These are phyloP conservation scores for Charaxes varanes DNA, from an alignment of 1,140 invertebrate genomes.

Conservation along the genomic window DNA sequence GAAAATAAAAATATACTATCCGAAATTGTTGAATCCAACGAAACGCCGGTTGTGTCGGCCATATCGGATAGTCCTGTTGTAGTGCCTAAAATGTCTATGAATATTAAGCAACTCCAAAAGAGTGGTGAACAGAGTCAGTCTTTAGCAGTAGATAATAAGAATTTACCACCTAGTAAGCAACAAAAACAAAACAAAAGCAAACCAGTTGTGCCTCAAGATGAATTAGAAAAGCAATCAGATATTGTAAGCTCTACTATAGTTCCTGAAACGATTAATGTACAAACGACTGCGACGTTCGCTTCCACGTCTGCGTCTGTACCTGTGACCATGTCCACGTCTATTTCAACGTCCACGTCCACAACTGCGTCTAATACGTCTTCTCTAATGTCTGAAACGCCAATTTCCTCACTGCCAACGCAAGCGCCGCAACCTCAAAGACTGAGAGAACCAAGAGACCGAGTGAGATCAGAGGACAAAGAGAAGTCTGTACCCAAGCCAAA, in stretches of 20 bases:
- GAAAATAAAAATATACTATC: constrained; percentile 53
- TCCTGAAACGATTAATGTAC: constrained; percentile 10
- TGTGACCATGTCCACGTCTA: background rate
- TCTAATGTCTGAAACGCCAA: constrained; percentile 3
- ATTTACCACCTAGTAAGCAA: constrained; percentile 37
- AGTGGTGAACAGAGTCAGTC: constrained; percentile 42
- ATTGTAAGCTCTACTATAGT: constrained; percentile 15
- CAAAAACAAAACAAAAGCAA: constrained; percentile 45
- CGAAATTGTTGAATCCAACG: constrained; percentile 41
- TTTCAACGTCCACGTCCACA: background rate
- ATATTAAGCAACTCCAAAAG: constrained; percentile 51
- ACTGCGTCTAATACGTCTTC: background rate
- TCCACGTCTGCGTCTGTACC: background rate
- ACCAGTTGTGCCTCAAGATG: constrained; percentile 47
- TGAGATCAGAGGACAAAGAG: constrained; percentile 41
- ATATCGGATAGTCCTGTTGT: constrained; percentile 66
- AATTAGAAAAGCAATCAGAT: constrained; percentile 24
- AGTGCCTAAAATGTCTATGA: constrained; percentile 64
- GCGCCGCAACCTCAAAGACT: constrained; percentile 43
- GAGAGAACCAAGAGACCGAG: constrained; percentile 37
- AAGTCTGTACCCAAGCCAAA: constrained; percentile 17
- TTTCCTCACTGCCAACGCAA: constrained; percentile 6
- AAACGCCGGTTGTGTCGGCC: constrained; percentile 58
- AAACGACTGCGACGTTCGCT: constrained; percentile 9
- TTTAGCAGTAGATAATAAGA: constrained; percentile 53